A percentile compares a stretch with the other conserved stretches of the same genome.
Conservation (phyloP, 2,797 vertebrate genomes). For the Psittacula echo region DNA sequence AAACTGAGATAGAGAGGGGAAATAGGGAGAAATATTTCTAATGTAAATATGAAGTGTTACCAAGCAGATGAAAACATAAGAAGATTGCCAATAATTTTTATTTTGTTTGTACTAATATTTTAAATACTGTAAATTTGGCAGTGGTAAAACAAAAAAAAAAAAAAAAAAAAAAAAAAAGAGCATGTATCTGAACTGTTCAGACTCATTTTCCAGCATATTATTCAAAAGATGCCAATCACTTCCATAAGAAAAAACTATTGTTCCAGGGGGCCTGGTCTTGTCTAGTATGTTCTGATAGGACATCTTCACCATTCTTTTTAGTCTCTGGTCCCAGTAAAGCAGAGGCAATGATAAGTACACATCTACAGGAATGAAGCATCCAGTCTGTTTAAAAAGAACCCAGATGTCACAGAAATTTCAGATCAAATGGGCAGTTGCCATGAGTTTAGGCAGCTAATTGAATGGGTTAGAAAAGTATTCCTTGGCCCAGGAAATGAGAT, state of each 20-base stretch:
- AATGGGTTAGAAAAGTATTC: background rate
- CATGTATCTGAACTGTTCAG: background rate
- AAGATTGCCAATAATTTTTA: background rate
- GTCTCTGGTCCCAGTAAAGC: background rate
- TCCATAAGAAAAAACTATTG: background rate
- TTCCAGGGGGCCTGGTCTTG: background rate
- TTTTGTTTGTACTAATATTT: background rate
- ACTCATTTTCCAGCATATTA: background rate
- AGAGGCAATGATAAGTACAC: background rate
- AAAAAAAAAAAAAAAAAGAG: too few relatives aligned
- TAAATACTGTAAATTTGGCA: background rate
- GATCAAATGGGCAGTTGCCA: background rate
- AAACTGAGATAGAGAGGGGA: background rate
- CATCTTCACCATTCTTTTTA: background rate
- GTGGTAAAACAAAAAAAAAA: too few relatives aligned
- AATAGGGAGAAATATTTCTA: background rate
- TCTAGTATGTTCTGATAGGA: background rate
- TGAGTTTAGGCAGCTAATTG: background rate
- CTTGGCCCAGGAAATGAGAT: background rate
- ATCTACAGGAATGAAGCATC: background rate
- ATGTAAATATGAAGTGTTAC: background rate
- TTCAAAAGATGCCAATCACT: background rate
- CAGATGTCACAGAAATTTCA: background rate
- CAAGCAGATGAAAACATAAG: background rate
- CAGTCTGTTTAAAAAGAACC: background rate